phyloP scores from a whole-genome alignment of 64 coral and sea anemone species.

The Porites australiensis region DNA sequence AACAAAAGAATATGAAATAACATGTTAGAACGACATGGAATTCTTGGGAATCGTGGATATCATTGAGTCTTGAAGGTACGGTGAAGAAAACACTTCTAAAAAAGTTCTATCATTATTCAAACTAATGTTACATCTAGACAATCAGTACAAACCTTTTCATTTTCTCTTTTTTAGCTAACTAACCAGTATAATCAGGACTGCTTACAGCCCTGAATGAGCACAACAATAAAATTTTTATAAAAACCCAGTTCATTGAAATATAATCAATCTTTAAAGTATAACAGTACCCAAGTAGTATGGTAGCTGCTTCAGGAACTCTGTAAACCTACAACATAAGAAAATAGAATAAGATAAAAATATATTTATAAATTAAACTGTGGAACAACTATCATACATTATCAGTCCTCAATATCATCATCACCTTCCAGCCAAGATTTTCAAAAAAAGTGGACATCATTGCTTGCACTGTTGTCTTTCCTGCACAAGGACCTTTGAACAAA shows the following conservation, averaged over 20 bases:
- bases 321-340: constrained; percentile 72
- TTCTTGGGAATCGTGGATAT: too few relatives aligned
- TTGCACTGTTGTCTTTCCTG: constrained; percentile 97
- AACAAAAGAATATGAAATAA: background rate
- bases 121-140: too few relatives aligned
- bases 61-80: too few relatives aligned
- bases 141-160: too few relatives aligned
- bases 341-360: background rate
- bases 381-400: background rate
- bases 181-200: too few relatives aligned
- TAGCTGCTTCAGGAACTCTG: constrained; percentile 92
- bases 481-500: constrained; percentile 87
- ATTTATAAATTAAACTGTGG: too few relatives aligned
- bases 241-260: background rate
- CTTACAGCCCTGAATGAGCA: background rate
- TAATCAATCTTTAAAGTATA: too few relatives aligned
- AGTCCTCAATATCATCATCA: background rate
- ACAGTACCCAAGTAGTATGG: constrained; percentile 82
- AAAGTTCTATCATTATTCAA: too few relatives aligned
- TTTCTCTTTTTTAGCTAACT: too few relatives aligned
- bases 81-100: too few relatives aligned
- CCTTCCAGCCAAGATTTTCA: constrained; percentile 99
- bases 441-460: constrained; percentile 97
- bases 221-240: background rate
- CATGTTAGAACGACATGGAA: too few relatives aligned